Conservation (phyloP, 2,888 invertebrate genomes). For the Pyrgus malvae region DNA sequence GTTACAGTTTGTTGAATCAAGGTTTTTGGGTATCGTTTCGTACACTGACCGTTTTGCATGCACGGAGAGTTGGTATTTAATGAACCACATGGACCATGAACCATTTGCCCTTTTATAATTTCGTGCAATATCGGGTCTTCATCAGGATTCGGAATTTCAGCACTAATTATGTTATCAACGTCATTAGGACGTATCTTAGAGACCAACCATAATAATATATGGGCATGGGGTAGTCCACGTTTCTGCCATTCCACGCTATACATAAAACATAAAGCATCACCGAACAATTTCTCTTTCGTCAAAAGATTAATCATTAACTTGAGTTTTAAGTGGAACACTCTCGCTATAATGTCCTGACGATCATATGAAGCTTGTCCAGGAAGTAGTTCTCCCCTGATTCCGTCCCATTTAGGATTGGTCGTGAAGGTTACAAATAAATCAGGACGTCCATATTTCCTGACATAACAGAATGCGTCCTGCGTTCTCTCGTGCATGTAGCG, state of each 20-base stretch:
- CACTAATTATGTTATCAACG: slow-evolving; percentile 29
- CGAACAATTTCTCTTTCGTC: slow-evolving; percentile 32
- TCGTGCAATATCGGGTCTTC: slow-evolving; percentile 30
- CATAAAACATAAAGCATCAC: slow-evolving; percentile 20
- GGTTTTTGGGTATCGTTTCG: slow-evolving; percentile 28
- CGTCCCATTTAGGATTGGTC: slow-evolving; percentile 27
- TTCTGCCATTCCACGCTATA: slow-evolving; percentile 35
- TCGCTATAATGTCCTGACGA: slow-evolving; percentile 34
- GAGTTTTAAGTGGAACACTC: slow-evolving; percentile 38
- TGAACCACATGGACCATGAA: background rate
- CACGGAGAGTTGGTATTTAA: background rate
- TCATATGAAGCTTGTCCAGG: slow-evolving; percentile 32
- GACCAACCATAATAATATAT: slow-evolving; percentile 25
- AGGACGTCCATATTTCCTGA: slow-evolving; percentile 27
- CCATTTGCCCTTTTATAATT: slow-evolving; percentile 18
- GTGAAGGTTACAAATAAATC: slow-evolving; percentile 28
- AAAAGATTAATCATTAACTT: slow-evolving; percentile 35
- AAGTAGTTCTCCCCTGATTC: slow-evolving; percentile 35
- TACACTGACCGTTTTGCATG: slow-evolving; percentile 20
- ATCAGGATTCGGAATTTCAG: slow-evolving; percentile 24
- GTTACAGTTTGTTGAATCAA: slow-evolving; percentile 27
- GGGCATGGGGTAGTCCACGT: slow-evolving; percentile 25
- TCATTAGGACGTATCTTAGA: slow-evolving; percentile 26
- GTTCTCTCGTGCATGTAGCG: slow-evolving; percentile 30
- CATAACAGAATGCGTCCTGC: slow-evolving; percentile 29